Conservation (phyloP, 2,888 invertebrate genomes). For the Villa cingulata region DNA sequence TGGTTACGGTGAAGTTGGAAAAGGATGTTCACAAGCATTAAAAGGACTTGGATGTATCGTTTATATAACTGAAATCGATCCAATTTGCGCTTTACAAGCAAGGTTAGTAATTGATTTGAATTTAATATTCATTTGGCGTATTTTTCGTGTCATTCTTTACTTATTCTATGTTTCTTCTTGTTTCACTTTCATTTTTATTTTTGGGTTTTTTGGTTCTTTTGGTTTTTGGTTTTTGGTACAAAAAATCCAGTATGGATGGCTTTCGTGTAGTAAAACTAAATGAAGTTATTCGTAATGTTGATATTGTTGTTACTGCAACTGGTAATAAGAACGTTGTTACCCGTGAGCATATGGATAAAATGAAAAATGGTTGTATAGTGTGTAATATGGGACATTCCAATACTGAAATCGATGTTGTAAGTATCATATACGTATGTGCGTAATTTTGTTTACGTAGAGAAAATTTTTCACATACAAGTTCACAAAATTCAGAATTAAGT, state of each 20-base stretch:
- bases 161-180: too few species aligned
- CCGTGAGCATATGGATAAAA: conserved; percentile 88
- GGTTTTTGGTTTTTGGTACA: not conserved
- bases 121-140: not conserved
- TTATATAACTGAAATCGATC: conserved; percentile 85
- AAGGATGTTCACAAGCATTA: conserved; percentile 89
- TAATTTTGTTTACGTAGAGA: not conserved
- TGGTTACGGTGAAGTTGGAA: conserved; percentile 95
- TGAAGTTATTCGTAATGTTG: conserved; percentile 84
- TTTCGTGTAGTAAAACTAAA: conserved; percentile 88
- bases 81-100: conserved; percentile 93
- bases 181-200: not conserved
- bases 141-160: not conserved
- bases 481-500: not conserved
- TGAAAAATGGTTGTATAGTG: conserved; percentile 90
- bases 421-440: too few species aligned
- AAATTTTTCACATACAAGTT: not conserved
- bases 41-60: conserved; percentile 89
- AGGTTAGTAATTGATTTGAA: conserved; percentile 40
- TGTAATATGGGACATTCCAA: conserved; percentile 98
- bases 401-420: conserved; percentile 86
- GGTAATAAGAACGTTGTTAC: conserved; percentile 95
- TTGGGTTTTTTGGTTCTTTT: not conserved
- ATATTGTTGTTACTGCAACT: conserved; percentile 94
- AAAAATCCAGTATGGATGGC: conserved; percentile 91